Conservation (phyloP, 2,888 invertebrate species). For the Pogonocherus hispidulus region DNA sequence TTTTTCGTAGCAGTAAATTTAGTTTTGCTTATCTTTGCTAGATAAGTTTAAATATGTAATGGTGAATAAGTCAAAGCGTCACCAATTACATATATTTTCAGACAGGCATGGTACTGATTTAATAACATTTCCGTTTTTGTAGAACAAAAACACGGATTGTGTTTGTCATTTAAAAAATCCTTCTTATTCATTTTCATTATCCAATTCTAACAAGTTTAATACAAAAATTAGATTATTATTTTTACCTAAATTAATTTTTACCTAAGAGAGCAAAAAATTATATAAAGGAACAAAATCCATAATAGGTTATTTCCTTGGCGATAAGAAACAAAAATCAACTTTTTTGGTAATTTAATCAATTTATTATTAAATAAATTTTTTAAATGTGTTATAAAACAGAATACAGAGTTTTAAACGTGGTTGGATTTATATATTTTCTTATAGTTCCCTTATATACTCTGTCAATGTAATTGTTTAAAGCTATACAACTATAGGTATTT, state of each 20-base stretch:
- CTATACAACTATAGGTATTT: constrained; percentile 60
- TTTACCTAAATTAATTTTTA: constrained; percentile 26
- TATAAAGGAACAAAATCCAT: constrained; percentile 19
- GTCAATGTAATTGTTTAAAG: constrained; percentile 58
- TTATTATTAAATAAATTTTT: constrained; percentile 29
- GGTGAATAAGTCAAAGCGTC: too few relatives aligned
- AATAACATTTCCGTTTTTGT: not conserved
- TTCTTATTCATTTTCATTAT: too few relatives aligned
- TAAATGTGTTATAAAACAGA: constrained; percentile 23
- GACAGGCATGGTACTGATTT: not conserved
- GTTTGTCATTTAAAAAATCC: constrained; percentile 15
- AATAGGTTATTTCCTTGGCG: constrained; percentile 21
- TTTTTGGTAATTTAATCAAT: constrained; percentile 27
- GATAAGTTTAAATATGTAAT: too few relatives aligned
- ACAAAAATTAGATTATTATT: constrained; percentile 22
- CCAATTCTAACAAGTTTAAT: constrained; percentile 10
- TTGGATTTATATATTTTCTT: constrained; percentile 43
- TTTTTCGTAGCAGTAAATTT: too few relatives aligned
- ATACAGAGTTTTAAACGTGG: constrained; percentile 10
- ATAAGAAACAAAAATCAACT: constrained; percentile 6
- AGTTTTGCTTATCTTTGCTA: too few relatives aligned
- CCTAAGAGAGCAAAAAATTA: constrained; percentile 6
- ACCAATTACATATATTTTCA: not conserved
- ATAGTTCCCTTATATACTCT: constrained; percentile 52
- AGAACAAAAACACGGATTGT: not conserved